phyloP scores from a whole-genome alignment of 2,113 vertebrate species.

The Lagopus muta region DNA sequence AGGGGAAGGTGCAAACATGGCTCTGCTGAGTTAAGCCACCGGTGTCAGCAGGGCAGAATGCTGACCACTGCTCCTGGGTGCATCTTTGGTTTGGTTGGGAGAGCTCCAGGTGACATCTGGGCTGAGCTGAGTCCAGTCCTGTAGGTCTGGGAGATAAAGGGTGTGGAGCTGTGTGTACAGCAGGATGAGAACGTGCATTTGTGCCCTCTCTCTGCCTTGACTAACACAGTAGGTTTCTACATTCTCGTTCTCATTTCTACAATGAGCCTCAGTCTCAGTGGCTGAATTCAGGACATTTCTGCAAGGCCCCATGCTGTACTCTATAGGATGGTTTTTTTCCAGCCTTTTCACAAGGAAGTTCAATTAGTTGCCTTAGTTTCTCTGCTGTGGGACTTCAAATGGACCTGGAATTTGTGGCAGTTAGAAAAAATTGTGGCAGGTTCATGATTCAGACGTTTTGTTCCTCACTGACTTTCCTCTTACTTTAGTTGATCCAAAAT shows the following conservation, averaged over 20 bases:
- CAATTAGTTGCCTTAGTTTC: slow-evolving; percentile 28
- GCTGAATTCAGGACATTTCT: slow-evolving; percentile 39
- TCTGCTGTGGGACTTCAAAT: slow-evolving; percentile 66
- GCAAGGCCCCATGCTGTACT: slow-evolving; percentile 37
- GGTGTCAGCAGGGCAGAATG: background rate
- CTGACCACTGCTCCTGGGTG: background rate
- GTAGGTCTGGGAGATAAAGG: background rate
- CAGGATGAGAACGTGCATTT: background rate
- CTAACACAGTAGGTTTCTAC: background rate
- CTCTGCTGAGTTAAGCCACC: background rate
- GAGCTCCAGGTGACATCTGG: background rate
- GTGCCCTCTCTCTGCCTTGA: background rate
- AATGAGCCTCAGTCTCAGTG: background rate
- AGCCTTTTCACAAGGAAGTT: slow-evolving; percentile 48
- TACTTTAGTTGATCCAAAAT: slow-evolving; percentile 41
- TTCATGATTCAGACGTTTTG: slow-evolving; percentile 49
- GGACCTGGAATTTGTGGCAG: slow-evolving; percentile 36
- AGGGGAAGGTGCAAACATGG: fast-evolving
- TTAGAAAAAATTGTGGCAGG: slow-evolving; percentile 44
- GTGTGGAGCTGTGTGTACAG: background rate
- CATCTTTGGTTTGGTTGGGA: background rate
- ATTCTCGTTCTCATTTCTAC: background rate
- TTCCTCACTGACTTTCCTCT: background rate
- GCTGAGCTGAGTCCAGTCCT: background rate
- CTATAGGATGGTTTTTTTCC: background rate